Evolutionary conservation across 2,888 invertebrate genomes (phyloP), one percentile per base, ranked within the genome.

Genomic region (Epirrhoe alternata): DNA sequence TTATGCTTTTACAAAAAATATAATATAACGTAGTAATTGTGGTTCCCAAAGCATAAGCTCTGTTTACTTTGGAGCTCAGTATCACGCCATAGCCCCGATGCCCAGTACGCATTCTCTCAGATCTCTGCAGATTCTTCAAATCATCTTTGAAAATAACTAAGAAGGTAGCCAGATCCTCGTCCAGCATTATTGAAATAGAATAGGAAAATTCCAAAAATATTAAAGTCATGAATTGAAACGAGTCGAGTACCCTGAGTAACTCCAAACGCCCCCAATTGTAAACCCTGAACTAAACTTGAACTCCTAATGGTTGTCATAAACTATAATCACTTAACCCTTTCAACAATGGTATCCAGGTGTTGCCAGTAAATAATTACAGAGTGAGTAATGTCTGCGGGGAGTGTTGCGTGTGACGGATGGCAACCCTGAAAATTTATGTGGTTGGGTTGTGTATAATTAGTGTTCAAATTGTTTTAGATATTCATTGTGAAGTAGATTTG

Each of bases 251-350:
- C 12, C 12, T 42, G 5, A 12, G 38, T 10, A 42, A 42, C 38
- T 1, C 10, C 35, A 7, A 42, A 42, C 12, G 5, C 12, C 38
- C 38, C 38, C 38, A 4, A 12, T 42, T 12, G 12, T 12, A 12
- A 12, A 12, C 12, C 12, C 38, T 42, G 38, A 42, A 42, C 63
- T 64, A 53, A 7, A 58, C 63, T 60, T 63, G 56, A 67, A 67
- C 67, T 35, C 16, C 16, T 59, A 67, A 63, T 58, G 33, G 66
- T 64, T 63, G 49, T 59, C 62, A 67, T 67, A 67, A 66, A 63
- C 63, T 60, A 58, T 67, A 63, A 67, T 63, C 67, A 67, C 67
- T 67, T 67, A 60, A 63, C 67, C 67, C 68, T 68, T 68, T 64
- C 64, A 64, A 58, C 60, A 50, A 53, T 57, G 33, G 53, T 24